phyloP scores from a whole-genome alignment of 2,797 vertebrate genomes.

The Semaprochilodus insignis region DNA sequence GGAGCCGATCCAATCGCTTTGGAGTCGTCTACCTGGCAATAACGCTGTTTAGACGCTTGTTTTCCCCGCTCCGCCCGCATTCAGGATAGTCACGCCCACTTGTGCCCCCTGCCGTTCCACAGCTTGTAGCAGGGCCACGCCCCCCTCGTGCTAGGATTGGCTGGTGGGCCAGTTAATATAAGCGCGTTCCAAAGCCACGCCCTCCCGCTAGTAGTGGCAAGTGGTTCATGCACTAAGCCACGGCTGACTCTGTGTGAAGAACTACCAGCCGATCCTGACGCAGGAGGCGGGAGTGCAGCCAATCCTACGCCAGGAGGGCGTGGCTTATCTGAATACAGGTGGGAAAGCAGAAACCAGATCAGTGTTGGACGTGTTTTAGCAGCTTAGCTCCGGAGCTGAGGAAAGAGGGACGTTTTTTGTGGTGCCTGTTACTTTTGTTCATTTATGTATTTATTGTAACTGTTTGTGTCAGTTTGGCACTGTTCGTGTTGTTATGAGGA shows the following conservation, averaged over 20 bases:
- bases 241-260: too few species aligned
- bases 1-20: slow-evolving; percentile 8
- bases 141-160: not conserved
- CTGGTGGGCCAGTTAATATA: too few species aligned
- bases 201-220: too few species aligned
- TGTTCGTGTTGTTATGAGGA: not conserved
- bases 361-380: not conserved
- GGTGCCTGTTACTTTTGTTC: not conserved
- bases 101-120: too few species aligned
- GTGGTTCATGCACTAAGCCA: too few species aligned
- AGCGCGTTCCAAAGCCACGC: too few species aligned
- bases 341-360: not conserved
- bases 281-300: too few species aligned
- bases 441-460: not conserved
- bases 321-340: not conserved
- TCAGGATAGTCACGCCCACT: not conserved
- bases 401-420: not conserved
- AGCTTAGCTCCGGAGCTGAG: not conserved
- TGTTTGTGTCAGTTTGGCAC: too few species aligned
- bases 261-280: too few species aligned
- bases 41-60: not conserved
- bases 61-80: not conserved
- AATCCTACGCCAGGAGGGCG: not conserved
- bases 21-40: not conserved
- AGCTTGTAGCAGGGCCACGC: too few species aligned